Base-by-base conservation (phyloP, 2,113 vertebrate species). In the Pagrus major region DNA sequence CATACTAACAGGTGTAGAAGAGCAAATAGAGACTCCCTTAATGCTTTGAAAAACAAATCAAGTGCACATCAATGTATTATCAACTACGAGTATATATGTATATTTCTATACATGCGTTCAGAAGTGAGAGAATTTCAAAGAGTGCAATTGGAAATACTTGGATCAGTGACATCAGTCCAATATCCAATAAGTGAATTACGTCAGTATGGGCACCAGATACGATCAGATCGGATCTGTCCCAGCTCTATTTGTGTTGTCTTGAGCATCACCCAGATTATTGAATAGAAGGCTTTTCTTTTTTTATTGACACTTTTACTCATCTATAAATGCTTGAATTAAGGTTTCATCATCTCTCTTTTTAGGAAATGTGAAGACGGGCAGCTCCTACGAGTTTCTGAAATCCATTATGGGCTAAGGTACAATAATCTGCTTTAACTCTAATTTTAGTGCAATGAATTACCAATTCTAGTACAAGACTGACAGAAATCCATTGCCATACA, bases 301-400 rank as follows among this genome's bases (percentile, higher is more conserved):
- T 51, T 27, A 49, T 35, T n/a, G n/a, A 60, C n/a, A 51, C 55
- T 20, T 49, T 49, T 8, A 47, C 7, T 23, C 10, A 20, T 35
- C 25, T 63, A 39, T 44, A 59, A 31, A 80, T 47, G 20, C 23
- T 79, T 75, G 16, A 74, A n/a, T 67, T 76, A 1, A 23, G 9
- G 15, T 70, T 78, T n/a, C 21, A 46, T 73, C 42, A 54, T 68
- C 49, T 81, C 20, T 84, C 35, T 84, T 81, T 55, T 5, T 44
- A 96, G 95, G 35, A 63, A 15, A 25, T 1, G 0, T 3, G n/a
- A 91, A 86, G 82, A 66, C 16, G 1, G 29, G 35, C 2, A 75
- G 89, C 23, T 94, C 89, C 63, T 92, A 87, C 0, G 84, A 83
- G 1, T 95, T 95, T 89, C 88, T 96, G n/a, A 88, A 81, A 77